Percentiles rank a stretch among this genome's conserved stretches.
These are phyloP conservation scores for Megalopta genalis DNA, from an alignment of 1,140 invertebrate genomes.

Conservation along the genomic window DNA sequence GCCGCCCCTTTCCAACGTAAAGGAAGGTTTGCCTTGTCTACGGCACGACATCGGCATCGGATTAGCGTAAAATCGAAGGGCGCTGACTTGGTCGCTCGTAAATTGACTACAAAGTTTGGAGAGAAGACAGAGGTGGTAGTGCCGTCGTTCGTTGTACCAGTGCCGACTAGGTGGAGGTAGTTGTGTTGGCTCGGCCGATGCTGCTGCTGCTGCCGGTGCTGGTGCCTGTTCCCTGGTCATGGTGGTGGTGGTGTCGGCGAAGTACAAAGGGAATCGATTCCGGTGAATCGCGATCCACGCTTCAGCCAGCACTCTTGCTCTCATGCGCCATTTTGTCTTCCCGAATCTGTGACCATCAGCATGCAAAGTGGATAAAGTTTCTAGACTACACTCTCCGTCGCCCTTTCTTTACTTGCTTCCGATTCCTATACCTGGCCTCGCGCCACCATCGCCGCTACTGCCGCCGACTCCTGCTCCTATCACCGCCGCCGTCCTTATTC, in stretches of 20 bases:
- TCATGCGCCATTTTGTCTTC: slow-evolving; percentile 69
- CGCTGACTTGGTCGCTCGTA: slow-evolving; percentile 72
- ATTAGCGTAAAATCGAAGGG: slow-evolving; percentile 73
- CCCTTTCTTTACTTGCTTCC: slow-evolving; percentile 66
- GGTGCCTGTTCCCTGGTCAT: too few species aligned
- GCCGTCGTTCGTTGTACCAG: slow-evolving; percentile 19
- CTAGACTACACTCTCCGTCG: slow-evolving; percentile 66
- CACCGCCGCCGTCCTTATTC: slow-evolving; percentile 35
- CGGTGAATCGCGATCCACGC: slow-evolving; percentile 66
- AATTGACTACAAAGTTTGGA: slow-evolving; percentile 74
- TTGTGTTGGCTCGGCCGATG: neutral
- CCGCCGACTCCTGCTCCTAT: slow-evolving; percentile 27
- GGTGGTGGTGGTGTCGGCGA: slow-evolving; percentile 25
- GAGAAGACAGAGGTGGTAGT: slow-evolving; percentile 55
- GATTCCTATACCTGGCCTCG: slow-evolving; percentile 61
- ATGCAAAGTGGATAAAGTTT: slow-evolving; percentile 75
- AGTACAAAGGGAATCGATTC: slow-evolving; percentile 70
- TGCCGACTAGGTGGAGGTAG: slow-evolving; percentile 30
- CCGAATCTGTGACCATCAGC: slow-evolving; percentile 73
- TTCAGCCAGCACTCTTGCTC: slow-evolving; percentile 43
- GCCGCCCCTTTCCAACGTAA: slow-evolving; percentile 32
- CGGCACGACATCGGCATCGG: slow-evolving; percentile 67
- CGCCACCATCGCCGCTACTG: slow-evolving; percentile 31
- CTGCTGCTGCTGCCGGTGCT: slow-evolving; percentile 1
- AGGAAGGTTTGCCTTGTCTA: slow-evolving; percentile 60